These are phyloP conservation scores for Lochmaea crataegi DNA, from an alignment of 2,888 invertebrate genomes.

Conservation along the genomic window DNA sequence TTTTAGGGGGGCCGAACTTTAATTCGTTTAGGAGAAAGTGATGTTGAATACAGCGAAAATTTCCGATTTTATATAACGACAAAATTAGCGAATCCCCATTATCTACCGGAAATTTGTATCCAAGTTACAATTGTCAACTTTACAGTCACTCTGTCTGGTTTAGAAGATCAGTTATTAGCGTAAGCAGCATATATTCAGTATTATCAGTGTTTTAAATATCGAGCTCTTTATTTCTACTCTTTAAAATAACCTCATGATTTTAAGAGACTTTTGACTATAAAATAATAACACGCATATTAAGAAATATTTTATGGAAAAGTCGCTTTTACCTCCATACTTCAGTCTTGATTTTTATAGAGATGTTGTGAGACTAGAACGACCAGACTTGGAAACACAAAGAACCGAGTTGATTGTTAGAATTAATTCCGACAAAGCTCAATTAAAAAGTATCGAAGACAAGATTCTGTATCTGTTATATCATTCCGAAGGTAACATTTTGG, in stretches of 20 bases:
- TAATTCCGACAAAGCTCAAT: slow-evolving; percentile 84
- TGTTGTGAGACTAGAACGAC: slow-evolving; percentile 90
- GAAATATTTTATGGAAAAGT: too few species aligned
- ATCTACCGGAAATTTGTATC: slow-evolving; percentile 91
- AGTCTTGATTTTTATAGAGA: slow-evolving; percentile 68
- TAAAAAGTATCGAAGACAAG: slow-evolving; percentile 90
- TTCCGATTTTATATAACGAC: slow-evolving; percentile 93
- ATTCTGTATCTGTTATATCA: slow-evolving; percentile 85
- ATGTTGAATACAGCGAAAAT: slow-evolving; percentile 88
- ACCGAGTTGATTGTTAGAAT: slow-evolving; percentile 87
- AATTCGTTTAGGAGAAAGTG: slow-evolving; percentile 86
- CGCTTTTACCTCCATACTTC: too few species aligned
- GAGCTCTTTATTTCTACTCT: too few species aligned
- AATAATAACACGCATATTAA: too few species aligned
- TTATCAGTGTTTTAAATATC: not conserved
- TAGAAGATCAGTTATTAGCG: slow-evolving; percentile 94
- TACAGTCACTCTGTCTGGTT: slow-evolving; percentile 87
- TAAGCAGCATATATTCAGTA: slow-evolving; percentile 65
- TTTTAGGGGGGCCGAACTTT: slow-evolving; percentile 80
- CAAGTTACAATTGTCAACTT: slow-evolving; percentile 95
- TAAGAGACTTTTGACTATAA: too few species aligned
- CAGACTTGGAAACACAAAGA: slow-evolving; percentile 85
- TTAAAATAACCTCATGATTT: too few species aligned
- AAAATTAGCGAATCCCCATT: slow-evolving; percentile 93
- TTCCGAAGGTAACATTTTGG: slow-evolving; percentile 90